phyloP scores from a whole-genome alignment of 2,113 vertebrate species.

The Eulemur macaco region DNA sequence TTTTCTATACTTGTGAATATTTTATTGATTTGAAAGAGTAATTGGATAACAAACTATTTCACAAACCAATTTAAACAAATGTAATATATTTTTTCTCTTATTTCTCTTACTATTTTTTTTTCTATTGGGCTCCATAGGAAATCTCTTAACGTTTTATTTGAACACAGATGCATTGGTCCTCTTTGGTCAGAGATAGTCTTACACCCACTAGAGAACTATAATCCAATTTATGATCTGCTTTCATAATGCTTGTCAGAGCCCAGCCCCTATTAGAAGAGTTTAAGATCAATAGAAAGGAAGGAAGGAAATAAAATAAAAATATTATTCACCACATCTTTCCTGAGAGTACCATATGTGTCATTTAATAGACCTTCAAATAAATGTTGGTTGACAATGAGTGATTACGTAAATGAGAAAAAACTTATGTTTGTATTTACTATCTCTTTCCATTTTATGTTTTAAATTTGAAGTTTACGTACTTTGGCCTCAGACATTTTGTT shows the following conservation, averaged over 20 bases:
- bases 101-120: not conserved
- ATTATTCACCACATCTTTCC: not conserved
- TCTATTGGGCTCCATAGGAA: not conserved
- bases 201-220: not conserved
- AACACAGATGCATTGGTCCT: not conserved
- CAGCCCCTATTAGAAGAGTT: not conserved
- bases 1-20: not conserved
- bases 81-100: not conserved
- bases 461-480: not conserved
- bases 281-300: conserved; percentile 39
- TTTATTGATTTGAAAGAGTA: not conserved
- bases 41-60: conserved; percentile 5
- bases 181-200: not conserved
- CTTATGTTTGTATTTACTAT: not conserved
- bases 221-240: conserved; percentile 11
- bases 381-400: not conserved
- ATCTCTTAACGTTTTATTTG: not conserved
- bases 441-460: not conserved
- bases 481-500: not conserved
- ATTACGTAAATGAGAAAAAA: not conserved
- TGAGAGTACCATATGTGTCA: not conserved
- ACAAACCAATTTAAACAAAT: conserved; percentile 5
- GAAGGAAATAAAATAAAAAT: conserved; percentile 41
- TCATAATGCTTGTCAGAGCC: not conserved
- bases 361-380: not conserved